Percentiles rank a stretch among this genome's conserved stretches.
Evolutionary conservation across 1,140 invertebrate species (phyloP).

Genomic region (Camponotus pennsylvanicus): DNA sequence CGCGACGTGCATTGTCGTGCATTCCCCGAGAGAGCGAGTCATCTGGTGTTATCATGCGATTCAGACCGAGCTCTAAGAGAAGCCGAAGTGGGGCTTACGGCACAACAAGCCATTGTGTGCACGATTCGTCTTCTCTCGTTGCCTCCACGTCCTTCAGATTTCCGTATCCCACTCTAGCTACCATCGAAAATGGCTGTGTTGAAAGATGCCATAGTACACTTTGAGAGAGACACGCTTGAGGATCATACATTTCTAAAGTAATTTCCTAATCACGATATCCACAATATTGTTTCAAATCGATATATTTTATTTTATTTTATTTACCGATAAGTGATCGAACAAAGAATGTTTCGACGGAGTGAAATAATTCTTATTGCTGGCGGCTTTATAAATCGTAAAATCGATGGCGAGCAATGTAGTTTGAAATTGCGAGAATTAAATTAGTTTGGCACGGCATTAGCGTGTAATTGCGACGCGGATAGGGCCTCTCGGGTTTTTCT

Average conservation of each 20-base stretch:
- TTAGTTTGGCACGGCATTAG: conserved; percentile 22
- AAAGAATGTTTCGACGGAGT: neutral
- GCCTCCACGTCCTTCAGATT: conserved; percentile 40
- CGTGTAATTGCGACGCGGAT: conserved; percentile 37
- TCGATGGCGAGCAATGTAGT: neutral
- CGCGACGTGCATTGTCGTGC: conserved; percentile 26
- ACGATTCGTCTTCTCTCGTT: neutral
- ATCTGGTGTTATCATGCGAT: conserved; percentile 39
- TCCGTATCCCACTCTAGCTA: neutral
- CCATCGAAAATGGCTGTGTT: neutral
- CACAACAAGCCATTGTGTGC: conserved; percentile 53
- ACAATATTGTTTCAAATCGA: neutral
- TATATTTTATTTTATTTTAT: neutral
- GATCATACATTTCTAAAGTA: neutral
- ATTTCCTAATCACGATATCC: neutral
- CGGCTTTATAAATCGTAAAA: conserved; percentile 29
- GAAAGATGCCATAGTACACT: conserved; percentile 14
- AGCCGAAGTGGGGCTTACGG: conserved; percentile 32
- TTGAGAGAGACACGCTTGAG: neutral
- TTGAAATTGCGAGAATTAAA: conserved; percentile 20
- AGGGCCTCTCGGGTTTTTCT: conserved; percentile 29
- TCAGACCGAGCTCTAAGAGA: conserved; percentile 33
- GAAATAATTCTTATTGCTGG: conserved; percentile 28
- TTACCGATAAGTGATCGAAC: neutral
- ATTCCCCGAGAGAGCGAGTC: conserved; percentile 38